Base-by-base conservation (phyloP, 2,888 invertebrate species). In the Sthenelais limicola region DNA sequence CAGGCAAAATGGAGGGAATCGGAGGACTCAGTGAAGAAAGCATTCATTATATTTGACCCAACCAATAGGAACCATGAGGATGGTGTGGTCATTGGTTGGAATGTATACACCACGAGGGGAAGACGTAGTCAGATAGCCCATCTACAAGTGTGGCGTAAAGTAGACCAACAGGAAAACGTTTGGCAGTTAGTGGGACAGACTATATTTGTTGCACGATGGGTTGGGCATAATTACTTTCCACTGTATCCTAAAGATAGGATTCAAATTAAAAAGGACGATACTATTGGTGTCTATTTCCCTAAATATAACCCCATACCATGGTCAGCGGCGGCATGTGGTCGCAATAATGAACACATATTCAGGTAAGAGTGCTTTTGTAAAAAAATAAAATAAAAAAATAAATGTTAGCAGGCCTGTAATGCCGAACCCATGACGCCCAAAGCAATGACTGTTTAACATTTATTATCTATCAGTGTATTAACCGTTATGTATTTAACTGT, bases 221-320 rank as follows among this genome's bases (percentile, higher is more conserved):
- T 73, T 24, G 75, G 72, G 21, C 62, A 73, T 28, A 73, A 62
- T 58, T 52, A 71, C 73, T 71, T 75, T 52, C 52, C 68, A 15
- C 75, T 75, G 12, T 68, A 72, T 38, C 75, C 75, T 4, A 35
- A 56, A 18, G 73, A 75, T 47, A 28, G 75, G 26, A 73, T 75
- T 21, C 52, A 35, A 21, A 56, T 75, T 26, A n/a, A 62, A 47
- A 49, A 49, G 30, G 73, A 71, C 21, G 75, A 73, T 58, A 54
- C 56, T 9, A n/a, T 70, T 15, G 70, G 54, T 7, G 52, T 70
- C 30, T 73, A 73, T 62, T 75, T 73, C 71, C 75, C 71, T 38
- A 73, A 58, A 48, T 75, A 71, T 52, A 75, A 73, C 54, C 75
- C 75, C 0, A 58, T 75, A 15, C 75, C 75, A 15, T 75, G 71